phyloP scores from a whole-genome alignment of 2,888 invertebrate genomes.

The Drosophila sordidapex region DNA sequence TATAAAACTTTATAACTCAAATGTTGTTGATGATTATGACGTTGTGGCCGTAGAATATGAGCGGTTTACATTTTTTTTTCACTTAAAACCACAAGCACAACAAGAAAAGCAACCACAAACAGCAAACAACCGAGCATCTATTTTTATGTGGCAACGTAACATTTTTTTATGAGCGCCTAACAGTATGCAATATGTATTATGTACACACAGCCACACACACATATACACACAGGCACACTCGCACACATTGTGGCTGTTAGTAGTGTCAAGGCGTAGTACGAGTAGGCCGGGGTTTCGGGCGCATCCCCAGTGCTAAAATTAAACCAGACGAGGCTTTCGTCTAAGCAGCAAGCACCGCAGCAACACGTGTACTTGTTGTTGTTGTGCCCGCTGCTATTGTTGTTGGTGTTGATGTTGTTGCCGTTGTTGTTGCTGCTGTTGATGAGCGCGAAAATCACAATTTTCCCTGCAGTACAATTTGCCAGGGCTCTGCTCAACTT shows the following conservation, averaged over 20 bases:
- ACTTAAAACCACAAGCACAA: slow-evolving; percentile 34
- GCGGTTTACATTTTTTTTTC: slow-evolving; percentile 40
- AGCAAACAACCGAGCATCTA: slow-evolving; percentile 54
- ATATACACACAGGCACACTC: slow-evolving; percentile 1
- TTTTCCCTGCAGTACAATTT: slow-evolving; percentile 80
- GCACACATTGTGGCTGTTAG: slow-evolving; percentile 35
- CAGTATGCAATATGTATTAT: slow-evolving; percentile 72
- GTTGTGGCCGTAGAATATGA: slow-evolving; percentile 54
- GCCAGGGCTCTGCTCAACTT: slow-evolving; percentile 43
- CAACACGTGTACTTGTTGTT: slow-evolving; percentile 62
- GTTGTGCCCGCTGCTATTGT: slow-evolving; percentile 34
- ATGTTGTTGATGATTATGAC: slow-evolving; percentile 66
- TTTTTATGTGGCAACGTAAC: slow-evolving; percentile 69
- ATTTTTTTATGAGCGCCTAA: slow-evolving; percentile 75
- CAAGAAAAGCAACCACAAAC: slow-evolving; percentile 23
- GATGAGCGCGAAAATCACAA: slow-evolving; percentile 78
- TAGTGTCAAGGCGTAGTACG: slow-evolving; percentile 64
- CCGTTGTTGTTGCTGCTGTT: slow-evolving; percentile 49
- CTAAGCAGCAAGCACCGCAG: slow-evolving; percentile 55
- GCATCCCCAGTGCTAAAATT: slow-evolving; percentile 68
- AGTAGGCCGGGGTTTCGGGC: slow-evolving; percentile 30
- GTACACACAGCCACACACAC: slow-evolving; percentile 24
- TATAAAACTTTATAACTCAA: slow-evolving; percentile 76
- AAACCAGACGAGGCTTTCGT: slow-evolving; percentile 72
- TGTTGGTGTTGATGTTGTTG: slow-evolving; percentile 33